Evolutionary conservation across 2,888 invertebrate species (phyloP), one percentile per base, ranked within the genome.

Genomic region (Drosophila mercatorum): DNA sequence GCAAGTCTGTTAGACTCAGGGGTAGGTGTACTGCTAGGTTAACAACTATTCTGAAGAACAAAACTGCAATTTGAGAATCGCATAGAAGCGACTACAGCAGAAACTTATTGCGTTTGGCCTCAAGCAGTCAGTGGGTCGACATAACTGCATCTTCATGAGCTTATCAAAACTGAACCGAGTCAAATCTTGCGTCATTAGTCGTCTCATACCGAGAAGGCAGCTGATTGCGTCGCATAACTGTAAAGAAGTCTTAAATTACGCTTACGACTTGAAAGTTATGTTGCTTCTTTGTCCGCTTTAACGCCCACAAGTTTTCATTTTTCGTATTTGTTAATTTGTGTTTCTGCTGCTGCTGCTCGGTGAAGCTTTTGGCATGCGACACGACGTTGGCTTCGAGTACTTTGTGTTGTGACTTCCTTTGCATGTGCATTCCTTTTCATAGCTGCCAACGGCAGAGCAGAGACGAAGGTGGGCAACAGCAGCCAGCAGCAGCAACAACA

Each of bases 381-480:
- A 55, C 76, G 56, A 41, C 59, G 60, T 53, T 63, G 63, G 53
- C 52, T 38, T 38, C 52, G 49, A 60, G 46, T 51, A 52, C 58
- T 63, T 65, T 75, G 68, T 17, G 60, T 66, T 62, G 64, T 62
- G 64, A 72, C 88, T 75, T 88, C 78, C 83, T 80, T 77, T 86
- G 70, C 79, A 60, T 72, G 77, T 77, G 65, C 80, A 75, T 83
- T 86, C 75, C 88, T 75, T 78, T 72, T 78, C 81, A 63, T 64
- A 51, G 75, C 69, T 64, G 71, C 68, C 68, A 78, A 47, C 59
- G 49, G 46, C n/a, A n/a, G 57, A 6, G 22, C 22, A 22, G 22
- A 22, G 22, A 22, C 22, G 14, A 28, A n/a, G n/a, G 17, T 43
- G 7, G 67, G 14, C 44, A 64, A 28, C 53, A 67, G n/a, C 66